Conservation (phyloP, 2,113 vertebrate species). For the Leucopternis melanops region DNA sequence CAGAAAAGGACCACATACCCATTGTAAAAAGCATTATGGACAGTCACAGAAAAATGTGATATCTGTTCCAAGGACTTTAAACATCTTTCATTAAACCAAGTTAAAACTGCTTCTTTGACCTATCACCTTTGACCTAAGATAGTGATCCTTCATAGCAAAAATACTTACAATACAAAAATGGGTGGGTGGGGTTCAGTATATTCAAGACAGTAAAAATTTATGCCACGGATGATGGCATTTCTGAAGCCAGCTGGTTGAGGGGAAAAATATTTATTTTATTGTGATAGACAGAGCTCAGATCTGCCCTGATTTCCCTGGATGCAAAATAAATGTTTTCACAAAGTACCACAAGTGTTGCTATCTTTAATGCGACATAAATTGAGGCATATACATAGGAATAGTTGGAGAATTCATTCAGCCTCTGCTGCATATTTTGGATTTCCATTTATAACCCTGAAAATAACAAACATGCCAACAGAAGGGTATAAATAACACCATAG, state of each 20-base stretch:
- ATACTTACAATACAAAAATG: background rate
- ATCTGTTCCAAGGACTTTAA: background rate
- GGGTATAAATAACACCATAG: background rate
- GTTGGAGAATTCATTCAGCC: background rate
- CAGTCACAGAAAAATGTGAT: background rate
- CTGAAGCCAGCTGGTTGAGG: background rate
- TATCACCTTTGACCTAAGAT: background rate
- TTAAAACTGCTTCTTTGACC: background rate
- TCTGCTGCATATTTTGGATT: background rate
- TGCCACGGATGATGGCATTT: background rate
- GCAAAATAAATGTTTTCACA: background rate
- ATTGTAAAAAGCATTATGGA: background rate
- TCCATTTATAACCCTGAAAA: background rate
- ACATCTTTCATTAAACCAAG: background rate
- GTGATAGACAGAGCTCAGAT: background rate
- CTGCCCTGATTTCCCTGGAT: background rate
- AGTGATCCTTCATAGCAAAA: background rate
- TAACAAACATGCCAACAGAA: background rate
- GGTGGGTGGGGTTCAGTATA: rapidly evolving
- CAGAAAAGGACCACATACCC: background rate
- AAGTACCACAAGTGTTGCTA: background rate
- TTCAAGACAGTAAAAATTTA: background rate
- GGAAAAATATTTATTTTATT: background rate
- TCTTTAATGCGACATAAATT: background rate
- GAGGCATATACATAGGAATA: background rate